Base-by-base conservation (phyloP, 2,797 vertebrate genomes). In the Psittacula echo region DNA sequence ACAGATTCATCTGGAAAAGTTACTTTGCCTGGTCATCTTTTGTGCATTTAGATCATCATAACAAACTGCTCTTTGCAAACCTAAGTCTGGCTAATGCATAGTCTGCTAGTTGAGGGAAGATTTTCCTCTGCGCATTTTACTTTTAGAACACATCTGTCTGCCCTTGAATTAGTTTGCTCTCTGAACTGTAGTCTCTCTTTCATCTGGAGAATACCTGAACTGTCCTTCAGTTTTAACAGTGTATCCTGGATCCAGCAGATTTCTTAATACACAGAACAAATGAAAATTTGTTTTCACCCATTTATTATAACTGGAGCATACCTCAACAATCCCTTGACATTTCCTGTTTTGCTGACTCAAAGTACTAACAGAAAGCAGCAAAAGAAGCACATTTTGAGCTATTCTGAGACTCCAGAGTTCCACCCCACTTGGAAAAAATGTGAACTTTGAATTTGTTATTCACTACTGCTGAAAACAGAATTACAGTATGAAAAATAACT, bases 321-420 rank as follows among this genome's bases (percentile, higher is more conserved):
- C 66, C 72, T 82, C 72, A 70, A 18, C 60, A 86, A 54, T 81
- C 51, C 39, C 90, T 77, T 62, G 86, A 75, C 54, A 42, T 76
- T 90, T 95, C 78, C 68, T 77, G 45, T 94, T 95, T 87, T 95
- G 96, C 89, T 95, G 94, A 95, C 78, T 95, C 81, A 77, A 78
- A 95, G 66, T 13, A 22, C 41, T 83, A 64, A 70, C 17, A 64
- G 56, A 37, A 27, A 93, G 30, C 14, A 74, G 75, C 74, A 94
- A 77, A 93, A 90, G 79, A 64, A 86, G 86, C 47, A 53, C 23
- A 86, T 96, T 60, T 66, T 45, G 66, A 90, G 48, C 79, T 85
- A 13, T 20, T 48, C 41, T 29, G 67, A 56, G 53, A 44, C 50
- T 58, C 42, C 30, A 77, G 41, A 85, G 39, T 37, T 60, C 56